Percentiles rank a stretch among this genome's conserved stretches.
Evolutionary conservation across 92 coral and sea anemone genomes (phyloP).

Genomic region (Porites cylindrica): DNA sequence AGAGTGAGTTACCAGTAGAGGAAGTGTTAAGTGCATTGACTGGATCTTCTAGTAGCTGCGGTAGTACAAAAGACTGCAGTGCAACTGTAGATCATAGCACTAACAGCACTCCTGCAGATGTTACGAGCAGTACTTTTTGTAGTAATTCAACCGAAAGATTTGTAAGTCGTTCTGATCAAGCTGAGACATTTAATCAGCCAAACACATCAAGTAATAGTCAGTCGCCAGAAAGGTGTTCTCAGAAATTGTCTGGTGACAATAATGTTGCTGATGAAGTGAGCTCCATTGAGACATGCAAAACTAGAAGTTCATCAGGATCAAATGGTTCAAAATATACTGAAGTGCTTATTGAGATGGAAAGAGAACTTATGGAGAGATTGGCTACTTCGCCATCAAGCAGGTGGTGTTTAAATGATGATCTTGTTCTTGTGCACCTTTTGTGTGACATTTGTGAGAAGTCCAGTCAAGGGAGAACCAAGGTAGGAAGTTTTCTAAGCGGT

Average conservation of each 20-base stretch:
- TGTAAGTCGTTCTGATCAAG: background rate
- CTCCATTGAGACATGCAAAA: background rate
- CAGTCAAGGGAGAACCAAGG: slow-evolving; percentile 82
- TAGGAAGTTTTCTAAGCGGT: slow-evolving; percentile 4
- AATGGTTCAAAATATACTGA: slow-evolving; percentile 17
- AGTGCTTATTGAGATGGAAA: slow-evolving; percentile 71
- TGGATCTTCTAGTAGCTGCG: background rate
- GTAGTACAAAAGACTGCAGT: background rate
- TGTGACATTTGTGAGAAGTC: slow-evolving; percentile 73
- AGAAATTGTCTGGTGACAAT: background rate
- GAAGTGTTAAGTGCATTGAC: background rate
- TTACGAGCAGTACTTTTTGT: background rate
- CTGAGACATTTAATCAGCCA: background rate
- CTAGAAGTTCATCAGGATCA: background rate
- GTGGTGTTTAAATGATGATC: slow-evolving; percentile 87
- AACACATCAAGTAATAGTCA: background rate
- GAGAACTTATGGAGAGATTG: slow-evolving; percentile 64
- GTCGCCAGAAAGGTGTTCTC: background rate
- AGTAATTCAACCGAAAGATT: background rate
- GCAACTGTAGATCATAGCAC: background rate
- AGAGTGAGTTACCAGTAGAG: background rate
- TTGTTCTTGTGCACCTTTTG: slow-evolving; percentile 81
- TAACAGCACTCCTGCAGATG: background rate
- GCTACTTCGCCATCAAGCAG: slow-evolving; percentile 59
- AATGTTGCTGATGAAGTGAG: slow-evolving; percentile 1